Evolutionary conservation across 1,140 invertebrate genomes (phyloP).

Genomic region (Bombus pascuorum): DNA sequence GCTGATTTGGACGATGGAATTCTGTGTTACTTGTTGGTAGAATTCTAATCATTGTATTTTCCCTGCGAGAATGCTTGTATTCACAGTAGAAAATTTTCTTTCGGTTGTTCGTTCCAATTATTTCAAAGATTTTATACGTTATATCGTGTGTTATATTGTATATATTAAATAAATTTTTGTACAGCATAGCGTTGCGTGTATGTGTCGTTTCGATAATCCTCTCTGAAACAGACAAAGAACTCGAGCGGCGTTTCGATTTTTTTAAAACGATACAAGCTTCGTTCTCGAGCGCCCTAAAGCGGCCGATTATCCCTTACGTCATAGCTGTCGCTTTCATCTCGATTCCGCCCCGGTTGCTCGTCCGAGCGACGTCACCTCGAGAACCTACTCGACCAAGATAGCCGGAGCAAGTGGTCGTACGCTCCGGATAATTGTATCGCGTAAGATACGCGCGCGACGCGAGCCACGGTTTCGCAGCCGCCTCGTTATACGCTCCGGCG

Average conservation of each 20-base stretch:
- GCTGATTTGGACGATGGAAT: neutral
- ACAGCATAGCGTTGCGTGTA: no score
- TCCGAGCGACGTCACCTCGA: constrained; percentile 37
- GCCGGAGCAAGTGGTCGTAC: neutral
- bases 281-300: neutral
- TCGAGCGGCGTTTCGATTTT: neutral
- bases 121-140: no score
- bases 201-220: no score
- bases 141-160: no score
- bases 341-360: constrained; percentile 27
- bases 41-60: neutral
- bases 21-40: neutral
- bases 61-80: no score
- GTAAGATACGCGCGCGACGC: constrained; percentile 22
- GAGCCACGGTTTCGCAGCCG: constrained; percentile 59
- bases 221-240: neutral
- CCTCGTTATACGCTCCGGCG: constrained; percentile 73
- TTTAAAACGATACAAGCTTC: neutral
- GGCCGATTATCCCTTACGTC: constrained; percentile 35
- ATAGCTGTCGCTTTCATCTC: constrained; percentile 24
- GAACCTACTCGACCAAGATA: constrained; percentile 45
- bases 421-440: constrained; percentile 46
- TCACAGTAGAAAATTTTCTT: no score
- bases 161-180: no score
- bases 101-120: no score